A percentile compares a stretch with the other conserved stretches of the same genome.
Conservation (phyloP, 2,797 vertebrate genomes). For the Cyprinella venusta region DNA sequence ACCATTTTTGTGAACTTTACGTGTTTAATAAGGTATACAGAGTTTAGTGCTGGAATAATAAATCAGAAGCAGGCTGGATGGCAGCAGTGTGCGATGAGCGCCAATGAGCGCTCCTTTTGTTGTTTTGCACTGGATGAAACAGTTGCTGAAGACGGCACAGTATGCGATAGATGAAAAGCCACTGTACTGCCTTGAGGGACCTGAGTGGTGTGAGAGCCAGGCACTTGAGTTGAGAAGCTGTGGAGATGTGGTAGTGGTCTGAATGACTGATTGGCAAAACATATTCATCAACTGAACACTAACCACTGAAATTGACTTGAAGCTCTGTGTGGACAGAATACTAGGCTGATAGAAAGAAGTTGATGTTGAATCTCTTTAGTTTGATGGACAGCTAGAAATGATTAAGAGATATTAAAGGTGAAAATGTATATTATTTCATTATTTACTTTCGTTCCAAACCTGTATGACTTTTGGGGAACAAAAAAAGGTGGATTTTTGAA, state of each 20-base stretch:
- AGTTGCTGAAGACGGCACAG: constrained; percentile 35
- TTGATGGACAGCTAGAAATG: neutral
- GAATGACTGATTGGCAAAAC: constrained; percentile 47
- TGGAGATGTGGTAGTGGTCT: constrained; percentile 36
- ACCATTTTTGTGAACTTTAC: constrained; percentile 11
- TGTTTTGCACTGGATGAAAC: constrained; percentile 49
- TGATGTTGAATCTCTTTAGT: neutral
- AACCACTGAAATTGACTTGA: neutral
- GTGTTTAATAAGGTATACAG: constrained; percentile 1
- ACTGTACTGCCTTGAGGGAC: constrained; percentile 14
- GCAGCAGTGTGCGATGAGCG: constrained; percentile 25
- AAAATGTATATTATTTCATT: neutral
- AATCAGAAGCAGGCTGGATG: constrained; percentile 34
- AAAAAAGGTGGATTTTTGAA: neutral
- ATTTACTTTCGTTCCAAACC: neutral
- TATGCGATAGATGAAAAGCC: constrained; percentile 48
- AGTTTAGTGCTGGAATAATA: neutral
- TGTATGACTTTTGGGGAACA: neutral
- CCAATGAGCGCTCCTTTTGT: constrained; percentile 53
- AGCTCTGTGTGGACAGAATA: constrained; percentile 6
- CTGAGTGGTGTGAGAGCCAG: neutral
- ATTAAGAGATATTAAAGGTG: neutral
- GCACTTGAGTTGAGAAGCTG: constrained; percentile 4
- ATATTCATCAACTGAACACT: constrained; percentile 44
- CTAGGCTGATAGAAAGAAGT: neutral